phyloP scores from a whole-genome alignment of 2,888 invertebrate species.

The Halictus quadricinctus region DNA sequence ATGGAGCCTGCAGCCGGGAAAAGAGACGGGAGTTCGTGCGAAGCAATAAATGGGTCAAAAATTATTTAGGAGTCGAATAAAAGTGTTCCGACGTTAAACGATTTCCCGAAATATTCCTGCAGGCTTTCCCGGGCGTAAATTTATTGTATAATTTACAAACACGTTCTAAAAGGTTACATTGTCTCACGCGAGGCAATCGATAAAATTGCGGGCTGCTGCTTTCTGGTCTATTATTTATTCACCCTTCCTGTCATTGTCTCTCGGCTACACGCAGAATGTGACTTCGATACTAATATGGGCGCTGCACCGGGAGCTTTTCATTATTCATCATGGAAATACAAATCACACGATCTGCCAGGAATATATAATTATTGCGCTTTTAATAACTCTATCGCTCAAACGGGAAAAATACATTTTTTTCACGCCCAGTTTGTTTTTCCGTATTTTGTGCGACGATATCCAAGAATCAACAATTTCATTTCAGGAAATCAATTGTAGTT shows the following conservation, averaged over 20 bases:
- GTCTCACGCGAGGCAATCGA: neutral
- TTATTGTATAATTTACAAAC: neutral
- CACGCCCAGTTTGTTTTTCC: neutral
- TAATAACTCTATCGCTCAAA: neutral
- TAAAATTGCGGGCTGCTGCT: neutral
- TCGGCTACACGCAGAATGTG: neutral
- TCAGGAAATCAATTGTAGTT: neutral
- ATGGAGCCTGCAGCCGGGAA: neutral
- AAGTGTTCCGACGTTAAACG: neutral
- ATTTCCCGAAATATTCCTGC: neutral
- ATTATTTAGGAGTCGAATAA: neutral
- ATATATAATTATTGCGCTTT: neutral
- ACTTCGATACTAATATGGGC: neutral
- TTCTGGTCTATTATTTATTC: constrained; percentile 2
- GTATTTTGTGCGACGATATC: no score
- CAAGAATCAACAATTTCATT: neutral
- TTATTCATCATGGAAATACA: neutral
- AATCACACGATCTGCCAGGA: neutral
- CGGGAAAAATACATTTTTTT: neutral
- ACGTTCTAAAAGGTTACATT: neutral
- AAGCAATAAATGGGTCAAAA: neutral
- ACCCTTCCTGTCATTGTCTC: constrained; percentile 13
- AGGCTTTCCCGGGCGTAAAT: neutral
- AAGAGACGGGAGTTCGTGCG: neutral
- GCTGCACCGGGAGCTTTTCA: neutral